Percentiles rank a stretch among this genome's conserved stretches.
These are phyloP conservation scores for Danaus melanippus DNA, from an alignment of 1,140 invertebrate species.

Conservation along the genomic window DNA sequence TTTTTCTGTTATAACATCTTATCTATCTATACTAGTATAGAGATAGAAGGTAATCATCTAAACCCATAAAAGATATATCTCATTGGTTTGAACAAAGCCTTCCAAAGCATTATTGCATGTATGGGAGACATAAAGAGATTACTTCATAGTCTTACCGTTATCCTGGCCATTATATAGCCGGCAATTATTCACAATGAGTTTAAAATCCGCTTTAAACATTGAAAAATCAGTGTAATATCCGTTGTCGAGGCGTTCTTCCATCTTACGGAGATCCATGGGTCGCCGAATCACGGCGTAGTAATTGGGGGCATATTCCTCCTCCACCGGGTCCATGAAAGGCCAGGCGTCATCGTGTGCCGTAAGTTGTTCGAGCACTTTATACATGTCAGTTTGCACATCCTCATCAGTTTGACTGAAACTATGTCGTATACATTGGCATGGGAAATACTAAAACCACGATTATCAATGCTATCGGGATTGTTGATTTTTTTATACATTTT, in stretches of 20 bases:
- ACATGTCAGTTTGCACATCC: conserved; percentile 88
- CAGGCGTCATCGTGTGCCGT: conserved; percentile 91
- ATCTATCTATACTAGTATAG: too few relatives aligned
- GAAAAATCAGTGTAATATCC: conserved; percentile 84
- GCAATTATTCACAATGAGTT: conserved; percentile 93
- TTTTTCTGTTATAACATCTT: too few relatives aligned
- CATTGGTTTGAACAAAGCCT: too few relatives aligned
- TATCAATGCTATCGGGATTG: conserved; percentile 12
- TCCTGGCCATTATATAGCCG: conserved; percentile 91
- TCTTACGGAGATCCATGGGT: conserved; percentile 90
- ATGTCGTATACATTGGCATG: too few relatives aligned
- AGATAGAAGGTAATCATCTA: too few relatives aligned
- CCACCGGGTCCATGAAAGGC: conserved; percentile 93
- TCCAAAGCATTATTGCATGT: too few relatives aligned
- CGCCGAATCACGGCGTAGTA: conserved; percentile 84
- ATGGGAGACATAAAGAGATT: not conserved
- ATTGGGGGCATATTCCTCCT: conserved; percentile 92
- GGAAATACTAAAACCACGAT: too few relatives aligned
- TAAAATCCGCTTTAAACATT: conserved; percentile 90
- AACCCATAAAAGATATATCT: too few relatives aligned
- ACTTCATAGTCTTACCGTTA: conserved; percentile 79
- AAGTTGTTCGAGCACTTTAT: conserved; percentile 88
- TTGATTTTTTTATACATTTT: conserved; percentile 11
- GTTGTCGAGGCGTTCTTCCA: conserved; percentile 89
- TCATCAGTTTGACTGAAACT: conserved; percentile 86